Conservation (phyloP, 2,888 invertebrate species). For the Apamea monoglypha region DNA sequence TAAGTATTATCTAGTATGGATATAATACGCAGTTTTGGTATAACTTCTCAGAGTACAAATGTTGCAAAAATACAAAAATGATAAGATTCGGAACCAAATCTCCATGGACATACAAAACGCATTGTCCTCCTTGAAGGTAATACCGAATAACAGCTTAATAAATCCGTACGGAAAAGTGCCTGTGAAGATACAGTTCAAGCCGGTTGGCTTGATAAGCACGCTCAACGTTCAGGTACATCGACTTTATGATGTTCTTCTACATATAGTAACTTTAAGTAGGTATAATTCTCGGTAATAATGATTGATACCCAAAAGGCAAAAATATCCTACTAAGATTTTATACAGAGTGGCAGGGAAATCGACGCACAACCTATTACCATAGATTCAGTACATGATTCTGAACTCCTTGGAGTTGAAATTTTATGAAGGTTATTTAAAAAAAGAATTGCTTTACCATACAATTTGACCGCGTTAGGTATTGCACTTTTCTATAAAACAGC, state of each 20-base stretch:
- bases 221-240: constrained; percentile 82
- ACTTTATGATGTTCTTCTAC: neutral
- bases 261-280: neutral
- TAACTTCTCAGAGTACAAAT: constrained; percentile 77
- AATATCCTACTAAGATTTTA: neutral
- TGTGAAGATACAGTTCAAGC: constrained; percentile 86
- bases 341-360: neutral
- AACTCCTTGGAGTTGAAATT: neutral
- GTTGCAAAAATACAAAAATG: constrained; percentile 81
- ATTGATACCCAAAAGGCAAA: neutral
- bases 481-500: neutral
- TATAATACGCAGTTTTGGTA: neutral
- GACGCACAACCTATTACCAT: neutral
- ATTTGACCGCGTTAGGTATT: neutral
- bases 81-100: constrained; percentile 81
- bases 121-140: constrained; percentile 82
- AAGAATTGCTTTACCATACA: too few species aligned
- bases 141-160: constrained; percentile 82
- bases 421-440: neutral
- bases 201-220: constrained; percentile 83
- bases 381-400: neutral
- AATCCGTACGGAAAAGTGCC: constrained; percentile 82
- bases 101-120: constrained; percentile 83
- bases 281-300: neutral
- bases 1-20: neutral